Base-by-base conservation (phyloP, 2,113 vertebrate genomes). In the Ginglymostoma cirratum region DNA sequence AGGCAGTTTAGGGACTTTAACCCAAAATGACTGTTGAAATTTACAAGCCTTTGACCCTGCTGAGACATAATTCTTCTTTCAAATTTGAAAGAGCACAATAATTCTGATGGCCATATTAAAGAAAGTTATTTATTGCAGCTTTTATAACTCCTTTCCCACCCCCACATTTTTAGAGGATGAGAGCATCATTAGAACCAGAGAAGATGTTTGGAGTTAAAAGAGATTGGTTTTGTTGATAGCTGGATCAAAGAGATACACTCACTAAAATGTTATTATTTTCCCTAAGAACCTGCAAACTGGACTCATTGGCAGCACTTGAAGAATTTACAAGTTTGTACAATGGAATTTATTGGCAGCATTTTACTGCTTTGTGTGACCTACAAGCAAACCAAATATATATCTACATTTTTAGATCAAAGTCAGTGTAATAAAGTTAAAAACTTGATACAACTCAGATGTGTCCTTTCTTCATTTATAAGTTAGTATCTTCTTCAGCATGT, bases 291-390 rank as follows among this genome's bases (percentile, higher is more conserved):
- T 72, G 42, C 67, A 89, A 89, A 89, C 78, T 83, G n/a, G 78
- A 83, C 48, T 89, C 86, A 72, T 72, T 95, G 93, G 38, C 38
- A 48, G 24, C 48, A 52, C 93, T 72, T 24, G 42, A 95, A 72
- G 42, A 95, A 94, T 95, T 95, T 95, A 95, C 93, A 95, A 95
- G 89, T 72, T 38, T 72, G 69, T 30, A 95, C 93, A 95, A 95
- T 95, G 93, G 21, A 95, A 72, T 69, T 95, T 72, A 45, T 48
- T 95, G 93, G 38, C 42, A 95, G 42, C 67, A 95, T 72, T 95
- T 95, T 45, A 70, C 93, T 70, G 67, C 21, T 95, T 94, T 95
- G 66, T 70, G 45, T 72, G 38, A 95, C 93, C 93, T 95, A 72
- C 69, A 70, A 48, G 24, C 69, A 95, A 70, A 95, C 93, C 69